Percentiles rank a stretch among this genome's conserved stretches.
Evolutionary conservation across 2,888 invertebrate species (phyloP).

Genomic region (Trichopria drosophilae): DNA sequence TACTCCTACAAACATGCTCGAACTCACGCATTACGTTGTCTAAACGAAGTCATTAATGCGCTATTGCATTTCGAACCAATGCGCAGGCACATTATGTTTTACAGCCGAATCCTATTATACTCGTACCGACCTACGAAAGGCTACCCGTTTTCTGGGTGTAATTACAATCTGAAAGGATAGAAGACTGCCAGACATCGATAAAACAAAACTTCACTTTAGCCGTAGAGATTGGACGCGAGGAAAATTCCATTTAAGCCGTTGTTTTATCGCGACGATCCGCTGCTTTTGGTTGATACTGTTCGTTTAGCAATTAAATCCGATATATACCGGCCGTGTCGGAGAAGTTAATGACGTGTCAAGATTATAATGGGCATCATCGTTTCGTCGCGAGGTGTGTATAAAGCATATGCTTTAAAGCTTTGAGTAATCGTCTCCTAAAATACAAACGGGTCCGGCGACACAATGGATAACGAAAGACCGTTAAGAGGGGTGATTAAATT

Average conservation of each 20-base stretch:
- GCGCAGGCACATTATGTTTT: too few species aligned
- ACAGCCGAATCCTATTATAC: too few species aligned
- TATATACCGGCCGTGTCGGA: constrained; percentile 34
- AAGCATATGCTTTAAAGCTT: constrained; percentile 53
- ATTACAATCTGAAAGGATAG: too few species aligned
- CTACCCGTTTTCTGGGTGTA: too few species aligned
- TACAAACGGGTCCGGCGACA: constrained; percentile 40
- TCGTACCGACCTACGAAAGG: too few species aligned
- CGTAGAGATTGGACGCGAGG: neutral
- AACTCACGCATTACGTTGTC: too few species aligned
- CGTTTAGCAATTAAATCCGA: constrained; percentile 45
- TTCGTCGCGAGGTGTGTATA: constrained; percentile 46
- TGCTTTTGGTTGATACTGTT: constrained; percentile 45
- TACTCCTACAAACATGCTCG: too few species aligned
- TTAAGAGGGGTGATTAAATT: constrained; percentile 52
- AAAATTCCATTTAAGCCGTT: constrained; percentile 13
- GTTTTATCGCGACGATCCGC: constrained; percentile 36
- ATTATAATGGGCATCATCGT: constrained; percentile 54
- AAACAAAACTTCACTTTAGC: too few species aligned
- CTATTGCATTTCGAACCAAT: too few species aligned
- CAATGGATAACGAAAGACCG: constrained; percentile 42
- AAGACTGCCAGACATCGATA: too few species aligned
- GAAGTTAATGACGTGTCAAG: constrained; percentile 56
- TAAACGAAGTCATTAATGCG: too few species aligned
- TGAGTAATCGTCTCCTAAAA: constrained; percentile 55